Evolutionary conservation across 2,113 vertebrate genomes (phyloP).

Genomic region (Crotalus horridus): DNA sequence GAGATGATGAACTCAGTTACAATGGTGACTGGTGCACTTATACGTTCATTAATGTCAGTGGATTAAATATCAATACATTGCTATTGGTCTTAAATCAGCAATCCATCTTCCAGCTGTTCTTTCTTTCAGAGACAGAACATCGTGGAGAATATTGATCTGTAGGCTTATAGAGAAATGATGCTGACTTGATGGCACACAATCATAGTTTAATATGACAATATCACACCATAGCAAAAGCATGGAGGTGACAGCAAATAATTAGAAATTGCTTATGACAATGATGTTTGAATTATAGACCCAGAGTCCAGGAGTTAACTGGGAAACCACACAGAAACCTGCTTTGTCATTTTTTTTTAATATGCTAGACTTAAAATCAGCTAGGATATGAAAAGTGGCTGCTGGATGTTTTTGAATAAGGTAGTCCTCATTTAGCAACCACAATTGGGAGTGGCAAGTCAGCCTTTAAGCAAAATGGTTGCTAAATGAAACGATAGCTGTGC

Average conservation of each 20-base stretch:
- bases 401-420: neutral
- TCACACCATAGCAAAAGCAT: neutral
- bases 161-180: neutral
- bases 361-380: neutral
- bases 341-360: neutral
- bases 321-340: constrained; percentile 6
- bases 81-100: too few species aligned
- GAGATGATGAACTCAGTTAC: neutral
- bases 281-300: neutral
- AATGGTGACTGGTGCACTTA: neutral
- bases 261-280: neutral
- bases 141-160: neutral
- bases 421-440: neutral
- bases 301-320: neutral
- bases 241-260: neutral
- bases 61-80: too few species aligned
- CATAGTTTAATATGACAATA: constrained; percentile 3
- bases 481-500: neutral
- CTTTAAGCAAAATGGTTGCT: neutral
- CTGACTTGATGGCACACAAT: neutral
- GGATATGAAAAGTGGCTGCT: constrained; percentile 4
- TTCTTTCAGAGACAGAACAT: neutral
- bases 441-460: neutral
- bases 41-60: neutral
- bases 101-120: too few species aligned